Evolutionary conservation across 2,888 invertebrate species (phyloP), one percentile per base, ranked within the genome.

Genomic region (Ophioninae sp.): DNA sequence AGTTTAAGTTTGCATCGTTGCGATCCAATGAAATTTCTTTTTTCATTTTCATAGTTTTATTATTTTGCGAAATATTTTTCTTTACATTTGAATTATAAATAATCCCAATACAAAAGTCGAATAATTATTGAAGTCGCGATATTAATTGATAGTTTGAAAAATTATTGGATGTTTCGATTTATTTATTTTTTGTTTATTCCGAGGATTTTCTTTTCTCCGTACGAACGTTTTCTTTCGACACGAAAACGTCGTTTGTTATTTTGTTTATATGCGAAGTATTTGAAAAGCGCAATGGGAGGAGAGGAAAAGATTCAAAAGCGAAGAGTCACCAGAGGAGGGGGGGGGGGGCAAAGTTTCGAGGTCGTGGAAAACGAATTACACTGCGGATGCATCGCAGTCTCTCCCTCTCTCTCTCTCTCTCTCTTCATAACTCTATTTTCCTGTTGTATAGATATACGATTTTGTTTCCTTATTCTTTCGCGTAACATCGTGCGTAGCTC

Each of bases 231-330:
- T 79, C 23, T 59, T 5, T 59, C 70, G 72, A 20, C 13, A 61
- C 17, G 30, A 20, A 59, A 65, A 68, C 37, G 17, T 67, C 23
- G 21, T 59, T 61, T 50, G 23, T 41, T 75, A 59, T 70, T 82
- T 70, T 77, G 67, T 72, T 76, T 10, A 39, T 64, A 65, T 39
- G 74, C 65, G 23, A 65, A 70, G 70, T 81, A 65, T 83, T 75
- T 70, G 39, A 68, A 56, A 69, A 70, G 69, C 39, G 61, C 37
- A 56, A 59, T 23, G 21, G 23, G 44, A 73, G 73, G 68, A 76
- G 77, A 76, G 82, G 82, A 76, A 83, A 81, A 80, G 81, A 80
- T 83, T 67, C 75, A 73, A 82, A 85, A 69, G 73, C 73, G 67
- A 23, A 73, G 30, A 73, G 30, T 30, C 50, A 69, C 7, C 30